Base-by-base conservation (phyloP, 2,113 vertebrate genomes). In the Arvicanthis niloticus region DNA sequence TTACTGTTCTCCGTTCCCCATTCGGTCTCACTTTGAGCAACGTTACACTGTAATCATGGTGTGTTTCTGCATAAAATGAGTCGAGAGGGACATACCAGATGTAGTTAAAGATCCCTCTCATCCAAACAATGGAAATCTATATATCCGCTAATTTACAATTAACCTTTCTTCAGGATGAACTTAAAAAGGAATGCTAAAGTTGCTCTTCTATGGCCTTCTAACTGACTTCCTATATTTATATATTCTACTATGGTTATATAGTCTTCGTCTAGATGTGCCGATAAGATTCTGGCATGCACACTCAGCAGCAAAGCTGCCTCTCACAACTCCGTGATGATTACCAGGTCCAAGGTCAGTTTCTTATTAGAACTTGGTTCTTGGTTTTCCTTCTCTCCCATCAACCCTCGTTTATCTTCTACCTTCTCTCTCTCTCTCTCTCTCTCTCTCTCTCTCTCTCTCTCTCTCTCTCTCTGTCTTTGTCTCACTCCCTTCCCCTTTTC, bases 1-100 rank as follows among this genome's bases (percentile, higher is more conserved):
- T 84, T 91, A 85, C 62, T 95, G 40, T 95, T 96, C 91, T 21
- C 58, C 75, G 11, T 19, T 77, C 86, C 90, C 65, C 13, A 7
- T 40, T 91, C 7, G 7, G 4, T 80, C 34, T 60, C 48, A 82
- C 40, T 89, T 65, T 60, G 65, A 87, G 10, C 45, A 76, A 58
- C n/a, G 80, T 96, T 82, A 65, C 34, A 77, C 5, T 40, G 45
- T 24, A 65, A 1, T 87, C 5, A 40, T 68, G 56, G 56, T 53
- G 12, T 87, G 82, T 94, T 93, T 81, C 51, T 82, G 58, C 24
- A 42, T 70, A 60, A 87, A 88, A 62, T 58, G 13, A 62, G 22
- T 93, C 1, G 65, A 60, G 7, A 5, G 1, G 80, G 45, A 68
- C 13, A n/a, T 1, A 34, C 45, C 93, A 88, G 76, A 84, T 70